phyloP scores from a whole-genome alignment of 2,797 vertebrate species.

The Syngnathus acus region DNA sequence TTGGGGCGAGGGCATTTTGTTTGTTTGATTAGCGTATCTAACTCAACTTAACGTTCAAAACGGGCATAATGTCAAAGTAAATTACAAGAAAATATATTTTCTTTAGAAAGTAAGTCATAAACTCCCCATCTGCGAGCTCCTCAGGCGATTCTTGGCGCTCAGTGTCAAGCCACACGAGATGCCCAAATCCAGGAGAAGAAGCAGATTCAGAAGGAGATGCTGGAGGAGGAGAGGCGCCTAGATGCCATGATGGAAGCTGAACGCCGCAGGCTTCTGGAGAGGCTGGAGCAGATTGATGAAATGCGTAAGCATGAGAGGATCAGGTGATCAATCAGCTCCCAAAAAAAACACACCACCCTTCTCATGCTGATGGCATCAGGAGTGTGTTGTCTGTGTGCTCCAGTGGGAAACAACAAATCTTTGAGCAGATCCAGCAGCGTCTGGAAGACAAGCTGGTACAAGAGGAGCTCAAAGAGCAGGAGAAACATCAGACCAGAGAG shows the following conservation, averaged over 20 bases:
- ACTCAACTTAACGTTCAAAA: too few relatives aligned
- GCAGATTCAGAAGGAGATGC: conserved; percentile 68
- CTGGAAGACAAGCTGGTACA: conserved; percentile 63
- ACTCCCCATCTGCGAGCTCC: background rate
- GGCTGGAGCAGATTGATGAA: conserved; percentile 66
- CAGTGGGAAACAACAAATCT: conserved; percentile 75
- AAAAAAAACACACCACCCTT: background rate
- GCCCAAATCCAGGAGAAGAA: conserved; percentile 81
- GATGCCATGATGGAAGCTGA: conserved; percentile 83
- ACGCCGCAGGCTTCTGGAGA: conserved; percentile 65
- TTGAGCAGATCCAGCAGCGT: conserved; percentile 75
- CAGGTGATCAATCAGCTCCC: conserved; percentile 49
- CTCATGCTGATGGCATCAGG: background rate
- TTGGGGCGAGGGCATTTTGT: background rate
- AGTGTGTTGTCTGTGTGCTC: conserved; percentile 1
- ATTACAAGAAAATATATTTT: too few relatives aligned
- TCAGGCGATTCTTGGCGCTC: conserved; percentile 78
- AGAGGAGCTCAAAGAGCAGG: conserved; percentile 70
- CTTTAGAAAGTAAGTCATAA: background rate
- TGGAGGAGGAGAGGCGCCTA: conserved; percentile 77
- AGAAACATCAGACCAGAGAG: conserved; percentile 67
- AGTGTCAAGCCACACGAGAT: conserved; percentile 82
- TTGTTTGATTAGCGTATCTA: too few relatives aligned
- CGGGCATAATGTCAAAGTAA: too few relatives aligned
- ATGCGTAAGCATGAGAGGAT: conserved; percentile 69